Conservation (phyloP, 2,113 vertebrate genomes). For the Orthonyx spaldingii region DNA sequence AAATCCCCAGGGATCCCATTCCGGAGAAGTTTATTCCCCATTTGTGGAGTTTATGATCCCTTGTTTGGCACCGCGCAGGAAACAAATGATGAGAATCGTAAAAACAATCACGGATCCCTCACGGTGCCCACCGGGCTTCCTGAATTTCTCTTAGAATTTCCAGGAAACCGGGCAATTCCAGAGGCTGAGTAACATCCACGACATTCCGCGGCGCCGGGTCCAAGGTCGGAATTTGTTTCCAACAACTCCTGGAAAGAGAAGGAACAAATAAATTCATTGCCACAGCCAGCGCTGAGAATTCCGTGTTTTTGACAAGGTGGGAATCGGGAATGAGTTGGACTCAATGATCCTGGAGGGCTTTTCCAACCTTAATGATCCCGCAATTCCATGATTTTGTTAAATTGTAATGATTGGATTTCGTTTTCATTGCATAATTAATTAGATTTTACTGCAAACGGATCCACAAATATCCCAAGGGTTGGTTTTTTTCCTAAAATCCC, state of each 20-base stretch:
- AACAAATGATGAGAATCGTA: rapidly evolving
- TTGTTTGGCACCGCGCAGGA: background rate
- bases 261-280: background rate
- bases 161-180: background rate
- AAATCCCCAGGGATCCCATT: background rate
- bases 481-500: background rate
- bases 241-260: background rate
- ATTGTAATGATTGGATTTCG: rapidly evolving
- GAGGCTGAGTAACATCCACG: background rate
- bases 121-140: background rate
- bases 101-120: background rate
- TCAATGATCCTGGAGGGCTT: background rate
- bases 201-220: background rate
- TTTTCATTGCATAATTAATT: rapidly evolving
- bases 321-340: no score
- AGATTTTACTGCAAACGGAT: rapidly evolving
- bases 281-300: background rate
- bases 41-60: background rate
- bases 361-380: rapidly evolving
- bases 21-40: background rate
- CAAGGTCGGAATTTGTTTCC: background rate
- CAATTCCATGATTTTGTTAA: rapidly evolving
- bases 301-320: rapidly evolving
- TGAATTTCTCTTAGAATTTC: background rate
- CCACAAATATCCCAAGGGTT: background rate